A percentile compares a stretch with the other conserved stretches of the same genome.
These are phyloP conservation scores for Hydraecia micacea DNA, from an alignment of 2,888 invertebrate species.

Conservation along the genomic window DNA sequence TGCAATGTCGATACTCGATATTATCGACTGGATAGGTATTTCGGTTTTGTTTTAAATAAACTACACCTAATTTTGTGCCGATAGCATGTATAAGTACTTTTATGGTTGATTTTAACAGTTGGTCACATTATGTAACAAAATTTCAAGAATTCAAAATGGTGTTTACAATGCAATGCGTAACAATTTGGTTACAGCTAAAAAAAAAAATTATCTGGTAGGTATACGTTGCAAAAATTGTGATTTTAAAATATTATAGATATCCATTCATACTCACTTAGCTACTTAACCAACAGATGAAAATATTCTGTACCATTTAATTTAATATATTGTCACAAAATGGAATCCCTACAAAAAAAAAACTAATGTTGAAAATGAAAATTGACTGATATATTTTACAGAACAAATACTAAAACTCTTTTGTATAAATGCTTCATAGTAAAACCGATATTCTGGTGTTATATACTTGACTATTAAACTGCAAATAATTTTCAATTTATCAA, in stretches of 20 bases:
- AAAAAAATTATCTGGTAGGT: slow-evolving; percentile 26
- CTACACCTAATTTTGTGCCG: slow-evolving; percentile 64
- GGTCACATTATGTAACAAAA: slow-evolving; percentile 32
- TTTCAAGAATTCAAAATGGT: slow-evolving; percentile 23
- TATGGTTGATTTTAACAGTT: slow-evolving; percentile 16
- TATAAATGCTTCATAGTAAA: neutral
- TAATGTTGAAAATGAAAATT: neutral
- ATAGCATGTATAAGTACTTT: slow-evolving; percentile 13
- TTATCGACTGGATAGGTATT: slow-evolving; percentile 77
- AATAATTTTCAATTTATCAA: neutral
- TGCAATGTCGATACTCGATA: slow-evolving; percentile 84
- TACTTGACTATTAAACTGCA: neutral
- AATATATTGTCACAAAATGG: neutral
- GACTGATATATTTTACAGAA: neutral
- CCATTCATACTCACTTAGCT: slow-evolving; percentile 21
- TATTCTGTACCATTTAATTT: neutral
- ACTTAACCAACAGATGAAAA: slow-evolving; percentile 2
- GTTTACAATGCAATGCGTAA: slow-evolving; percentile 9
- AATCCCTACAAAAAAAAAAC: neutral
- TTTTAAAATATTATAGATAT: slow-evolving; percentile 19
- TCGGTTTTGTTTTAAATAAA: slow-evolving; percentile 69
- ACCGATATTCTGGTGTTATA: neutral
- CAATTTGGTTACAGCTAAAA: slow-evolving; percentile 7
- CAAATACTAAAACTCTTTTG: neutral
- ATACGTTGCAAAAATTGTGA: slow-evolving; percentile 11